A percentile compares a stretch with the other conserved stretches of the same genome.
Conservation (phyloP, 2,797 vertebrate genomes). For the Siniperca undulata region DNA sequence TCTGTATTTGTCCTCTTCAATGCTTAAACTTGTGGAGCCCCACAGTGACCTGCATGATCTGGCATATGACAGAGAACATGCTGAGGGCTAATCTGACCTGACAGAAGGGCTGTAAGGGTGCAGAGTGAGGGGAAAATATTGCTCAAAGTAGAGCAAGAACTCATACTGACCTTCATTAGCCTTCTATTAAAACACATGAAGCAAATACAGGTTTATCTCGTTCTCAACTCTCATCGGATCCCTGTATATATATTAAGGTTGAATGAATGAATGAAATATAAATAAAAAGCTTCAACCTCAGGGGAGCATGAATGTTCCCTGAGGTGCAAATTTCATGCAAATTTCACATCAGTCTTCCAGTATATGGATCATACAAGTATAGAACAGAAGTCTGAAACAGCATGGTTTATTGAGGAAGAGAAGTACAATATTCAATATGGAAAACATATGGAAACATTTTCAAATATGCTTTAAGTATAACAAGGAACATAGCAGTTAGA, state of each 20-base stretch:
- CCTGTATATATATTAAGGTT: neutral
- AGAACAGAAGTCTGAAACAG: neutral
- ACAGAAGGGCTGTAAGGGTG: conserved; percentile 9
- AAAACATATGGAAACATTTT: neutral
- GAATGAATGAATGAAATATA: neutral
- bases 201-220: neutral
- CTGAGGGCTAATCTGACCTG: conserved; percentile 28
- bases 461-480: too few relatives aligned
- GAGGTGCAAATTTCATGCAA: too few relatives aligned
- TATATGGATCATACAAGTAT: neutral
- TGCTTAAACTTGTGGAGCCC: neutral
- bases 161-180: conserved; percentile 19
- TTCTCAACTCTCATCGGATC: neutral
- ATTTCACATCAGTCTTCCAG: neutral
- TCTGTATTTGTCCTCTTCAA: conserved; percentile 3
- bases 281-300: neutral
- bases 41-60: conserved; percentile 18
- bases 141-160: neutral
- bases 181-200: conserved; percentile 3
- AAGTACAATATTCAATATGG: neutral
- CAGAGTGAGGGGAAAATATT: neutral
- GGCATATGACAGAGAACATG: neutral
- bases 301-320: neutral
- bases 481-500: neutral
- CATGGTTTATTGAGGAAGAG: neutral